Conservation (phyloP, 2,888 invertebrate species). For the Dione juno region DNA sequence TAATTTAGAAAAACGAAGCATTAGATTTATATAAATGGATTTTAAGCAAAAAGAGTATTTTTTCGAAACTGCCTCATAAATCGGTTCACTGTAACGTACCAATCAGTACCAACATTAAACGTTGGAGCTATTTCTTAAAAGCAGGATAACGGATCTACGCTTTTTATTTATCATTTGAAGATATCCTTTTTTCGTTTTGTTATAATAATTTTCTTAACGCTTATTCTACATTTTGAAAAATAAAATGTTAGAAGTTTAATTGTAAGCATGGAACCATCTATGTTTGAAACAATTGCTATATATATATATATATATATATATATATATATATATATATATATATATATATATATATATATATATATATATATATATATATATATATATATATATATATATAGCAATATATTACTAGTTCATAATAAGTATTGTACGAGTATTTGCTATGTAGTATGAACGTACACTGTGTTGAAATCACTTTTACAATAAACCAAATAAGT, state of each 20-base stretch:
- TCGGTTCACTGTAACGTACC: conserved; percentile 27
- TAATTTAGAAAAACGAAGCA: background rate
- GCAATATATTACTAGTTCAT: too few species aligned
- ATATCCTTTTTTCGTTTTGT: background rate
- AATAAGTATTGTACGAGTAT: too few species aligned
- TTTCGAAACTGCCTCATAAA: conserved; percentile 16
- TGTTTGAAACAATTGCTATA: too few species aligned
- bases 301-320: too few species aligned
- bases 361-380: too few species aligned
- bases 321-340: too few species aligned
- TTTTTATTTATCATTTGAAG: conserved; percentile 6
- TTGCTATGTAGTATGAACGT: too few species aligned
- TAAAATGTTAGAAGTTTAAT: background rate
- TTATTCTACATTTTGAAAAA: background rate
- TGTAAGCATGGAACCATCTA: too few species aligned
- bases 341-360: too few species aligned
- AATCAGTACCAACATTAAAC: conserved; percentile 31
- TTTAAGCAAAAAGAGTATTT: conserved; percentile 13
- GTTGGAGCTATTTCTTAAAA: conserved; percentile 20
- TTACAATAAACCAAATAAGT: too few species aligned
- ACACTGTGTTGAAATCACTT: too few species aligned
- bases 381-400: too few species aligned
- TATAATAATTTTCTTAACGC: background rate
- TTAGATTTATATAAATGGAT: conserved; percentile 21
- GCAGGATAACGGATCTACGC: background rate